Evolutionary conservation across 2,797 vertebrate genomes (phyloP).

Genomic region (Halcyon leucocephala): DNA sequence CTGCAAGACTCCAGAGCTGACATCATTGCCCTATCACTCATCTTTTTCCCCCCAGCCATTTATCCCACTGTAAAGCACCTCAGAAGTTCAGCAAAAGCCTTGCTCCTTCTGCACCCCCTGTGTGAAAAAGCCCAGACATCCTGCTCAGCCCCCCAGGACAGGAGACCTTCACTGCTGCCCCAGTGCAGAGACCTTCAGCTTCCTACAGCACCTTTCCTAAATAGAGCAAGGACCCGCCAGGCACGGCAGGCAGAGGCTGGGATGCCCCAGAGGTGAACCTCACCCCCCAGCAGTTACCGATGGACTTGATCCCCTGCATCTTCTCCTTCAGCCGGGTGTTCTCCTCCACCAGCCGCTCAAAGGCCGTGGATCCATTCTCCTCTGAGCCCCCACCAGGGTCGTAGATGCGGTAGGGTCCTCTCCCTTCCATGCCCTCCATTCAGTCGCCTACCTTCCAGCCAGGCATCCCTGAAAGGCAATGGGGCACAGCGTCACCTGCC

Average conservation of each 20-base stretch:
- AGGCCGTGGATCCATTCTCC: constrained; percentile 80
- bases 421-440: constrained; percentile 89
- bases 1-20: not conserved
- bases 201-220: not conserved
- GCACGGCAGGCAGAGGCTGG: not conserved
- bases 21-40: not conserved
- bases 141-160: not conserved
- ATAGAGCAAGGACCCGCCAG: not conserved
- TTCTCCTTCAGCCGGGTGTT: constrained; percentile 91
- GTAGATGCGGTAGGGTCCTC: constrained; percentile 96
- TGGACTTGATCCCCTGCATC: constrained; percentile 96
- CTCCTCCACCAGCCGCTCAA: constrained; percentile 92
- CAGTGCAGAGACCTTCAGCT: not conserved
- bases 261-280: not conserved
- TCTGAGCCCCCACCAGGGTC: constrained; percentile 88
- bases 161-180: not conserved
- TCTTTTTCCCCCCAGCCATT: not conserved
- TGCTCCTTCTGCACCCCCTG: fast-evolving
- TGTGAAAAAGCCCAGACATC: not conserved
- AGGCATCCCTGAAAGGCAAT: constrained; percentile 73
- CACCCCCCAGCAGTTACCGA: constrained; percentile 81
- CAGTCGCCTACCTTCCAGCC: constrained; percentile 48
- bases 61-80: not conserved
- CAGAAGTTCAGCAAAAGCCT: not conserved
- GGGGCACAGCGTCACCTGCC: not conserved